Percentiles rank a stretch among this genome's conserved stretches.
Evolutionary conservation across 2,797 vertebrate species (phyloP).

Genomic region (Cirrhinus molitorella): DNA sequence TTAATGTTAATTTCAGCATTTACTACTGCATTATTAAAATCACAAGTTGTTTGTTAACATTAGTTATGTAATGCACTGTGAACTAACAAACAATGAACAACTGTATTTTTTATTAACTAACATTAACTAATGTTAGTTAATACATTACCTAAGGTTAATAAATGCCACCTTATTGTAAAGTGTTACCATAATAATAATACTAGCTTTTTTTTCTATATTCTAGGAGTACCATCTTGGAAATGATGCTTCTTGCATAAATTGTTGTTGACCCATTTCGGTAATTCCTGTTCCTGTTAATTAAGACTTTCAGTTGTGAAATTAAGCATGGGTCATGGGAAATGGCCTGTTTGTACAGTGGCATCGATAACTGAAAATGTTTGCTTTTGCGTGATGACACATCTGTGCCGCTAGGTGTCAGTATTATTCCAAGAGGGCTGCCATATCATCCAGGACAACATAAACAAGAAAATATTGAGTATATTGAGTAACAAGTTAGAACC

Average conservation of each 20-base stretch:
- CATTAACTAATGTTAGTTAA: too few species aligned
- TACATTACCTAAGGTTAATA: too few species aligned
- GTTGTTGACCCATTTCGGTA: not conserved
- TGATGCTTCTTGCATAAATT: not conserved
- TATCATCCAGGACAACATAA: conserved; percentile 7
- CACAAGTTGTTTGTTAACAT: too few species aligned
- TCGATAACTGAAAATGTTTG: not conserved
- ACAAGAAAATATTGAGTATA: not conserved
- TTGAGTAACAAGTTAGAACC: conserved; percentile 4
- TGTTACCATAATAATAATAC: not conserved
- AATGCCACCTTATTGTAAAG: too few species aligned
- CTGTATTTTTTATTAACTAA: too few species aligned
- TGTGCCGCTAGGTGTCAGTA: conserved; percentile 27
- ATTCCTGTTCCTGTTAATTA: not conserved
- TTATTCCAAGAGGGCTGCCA: conserved; percentile 12
- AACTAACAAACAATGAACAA: too few species aligned
- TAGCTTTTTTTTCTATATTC: not conserved
- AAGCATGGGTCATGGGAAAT: not conserved
- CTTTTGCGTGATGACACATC: not conserved
- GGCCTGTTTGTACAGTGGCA: not conserved
- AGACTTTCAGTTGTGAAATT: not conserved
- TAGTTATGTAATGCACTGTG: too few species aligned
- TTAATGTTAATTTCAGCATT: too few species aligned
- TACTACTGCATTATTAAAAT: too few species aligned
- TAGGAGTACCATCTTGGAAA: not conserved